Evolutionary conservation across 1,140 invertebrate genomes (phyloP), one percentile per base, ranked within the genome.

Genomic region (Lanistes nyassanus): DNA sequence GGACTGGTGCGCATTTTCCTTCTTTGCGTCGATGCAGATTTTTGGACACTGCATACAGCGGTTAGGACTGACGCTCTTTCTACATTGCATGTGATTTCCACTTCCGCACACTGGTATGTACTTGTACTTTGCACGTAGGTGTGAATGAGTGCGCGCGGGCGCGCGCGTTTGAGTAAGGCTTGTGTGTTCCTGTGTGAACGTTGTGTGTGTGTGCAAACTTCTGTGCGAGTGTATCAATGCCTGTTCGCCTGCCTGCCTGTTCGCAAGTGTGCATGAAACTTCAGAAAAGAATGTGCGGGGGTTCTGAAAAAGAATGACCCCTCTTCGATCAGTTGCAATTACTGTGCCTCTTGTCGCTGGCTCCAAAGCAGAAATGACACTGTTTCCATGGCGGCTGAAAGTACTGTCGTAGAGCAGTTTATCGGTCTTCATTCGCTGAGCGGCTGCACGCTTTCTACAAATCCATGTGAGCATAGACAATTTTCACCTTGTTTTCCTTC

Each of bases 141-240:
- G 64, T 37, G 64, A 19, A 36, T 37, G 64, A 36, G 64, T 66
- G 64, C n/a, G 64, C 34, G 64, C 39, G 64, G 34, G 64, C 34
- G 64, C n/a, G 16, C 39, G 64, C n/a, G 64, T 66, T 29, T 66
- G 64, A 19, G 64, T n/a, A n/a, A n/a, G n/a, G n/a, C n/a, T n/a
- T 66, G 64, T 66, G 64, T 66, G 64, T 66, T 29, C 39, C 31
- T 66, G 64, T 34, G 19, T 66, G 64, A 16, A n/a, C 39, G 64
- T 13, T 65, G 6, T 34, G 62, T 65, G 16, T 65, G 62, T 36
- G 6, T 65, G 62, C 39, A 11, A 36, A 31, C 39, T 6, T 65
- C 13, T 65, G 62, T 65, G 62, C 39, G 16, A 36, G 62, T 65
- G 62, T 65, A 16, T 65, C 5, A 36, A n/a, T 34, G 16, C 39